These are phyloP conservation scores for Butastur rufipennis DNA, from an alignment of 2,113 vertebrate species.

Conservation along the genomic window DNA sequence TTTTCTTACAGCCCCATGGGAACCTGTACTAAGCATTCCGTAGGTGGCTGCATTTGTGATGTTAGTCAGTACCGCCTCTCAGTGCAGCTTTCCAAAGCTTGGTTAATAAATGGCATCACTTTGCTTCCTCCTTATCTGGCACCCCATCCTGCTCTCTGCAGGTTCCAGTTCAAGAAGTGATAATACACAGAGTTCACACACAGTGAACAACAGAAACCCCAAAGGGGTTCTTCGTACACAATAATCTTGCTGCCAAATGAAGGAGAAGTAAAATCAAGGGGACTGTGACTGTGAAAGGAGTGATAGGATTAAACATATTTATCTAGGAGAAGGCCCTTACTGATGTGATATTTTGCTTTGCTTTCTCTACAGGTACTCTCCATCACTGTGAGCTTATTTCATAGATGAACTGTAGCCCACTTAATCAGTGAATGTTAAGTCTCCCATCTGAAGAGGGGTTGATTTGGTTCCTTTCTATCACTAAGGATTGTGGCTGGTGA, in stretches of 20 bases:
- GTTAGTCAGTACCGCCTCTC: neutral
- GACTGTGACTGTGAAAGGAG: neutral
- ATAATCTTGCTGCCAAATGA: neutral
- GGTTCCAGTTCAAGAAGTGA: neutral
- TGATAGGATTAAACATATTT: neutral
- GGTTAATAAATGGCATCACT: neutral
- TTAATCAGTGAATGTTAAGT: neutral
- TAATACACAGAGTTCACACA: neutral
- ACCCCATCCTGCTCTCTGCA: neutral
- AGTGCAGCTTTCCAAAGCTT: conserved; percentile 12
- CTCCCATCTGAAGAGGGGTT: neutral
- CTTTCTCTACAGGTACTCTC: conserved; percentile 56
- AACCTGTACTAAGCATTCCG: neutral
- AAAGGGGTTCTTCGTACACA: neutral
- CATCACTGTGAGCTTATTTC: neutral
- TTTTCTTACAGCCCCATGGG: neutral
- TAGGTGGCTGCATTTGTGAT: neutral
- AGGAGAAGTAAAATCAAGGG: neutral
- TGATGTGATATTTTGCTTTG: conserved; percentile 12
- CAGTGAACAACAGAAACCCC: neutral
- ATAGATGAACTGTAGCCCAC: neutral
- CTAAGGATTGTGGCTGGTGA: neutral
- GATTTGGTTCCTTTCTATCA: neutral
- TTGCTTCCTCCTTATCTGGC: neutral
- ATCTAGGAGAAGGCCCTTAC: neutral